phyloP scores from a whole-genome alignment of 1,140 invertebrate species.

The Drepana arcuata region DNA sequence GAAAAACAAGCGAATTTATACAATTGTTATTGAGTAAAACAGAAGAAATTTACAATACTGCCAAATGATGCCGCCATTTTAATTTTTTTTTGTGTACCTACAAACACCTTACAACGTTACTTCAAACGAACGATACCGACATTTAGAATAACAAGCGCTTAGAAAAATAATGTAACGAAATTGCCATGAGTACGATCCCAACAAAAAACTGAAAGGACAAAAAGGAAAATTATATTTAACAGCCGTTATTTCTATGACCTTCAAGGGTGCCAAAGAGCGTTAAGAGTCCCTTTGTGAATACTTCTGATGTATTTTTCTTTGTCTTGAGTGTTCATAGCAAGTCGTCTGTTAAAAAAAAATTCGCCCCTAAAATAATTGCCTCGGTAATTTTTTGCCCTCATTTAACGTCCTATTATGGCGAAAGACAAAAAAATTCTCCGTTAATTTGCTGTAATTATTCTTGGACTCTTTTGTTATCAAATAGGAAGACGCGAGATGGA shows the following conservation, averaged over 20 bases:
- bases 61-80: too few species aligned
- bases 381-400: slow-evolving; percentile 47
- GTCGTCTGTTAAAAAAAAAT: slow-evolving; percentile 46
- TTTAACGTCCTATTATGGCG: slow-evolving; percentile 34
- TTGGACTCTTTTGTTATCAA: slow-evolving; percentile 18
- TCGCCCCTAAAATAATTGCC: slow-evolving; percentile 50
- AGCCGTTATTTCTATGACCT: slow-evolving; percentile 26
- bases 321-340: slow-evolving; percentile 27
- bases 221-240: slow-evolving; percentile 48
- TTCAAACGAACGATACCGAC: too few species aligned
- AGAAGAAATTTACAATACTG: too few species aligned
- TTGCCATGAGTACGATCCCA: too few species aligned
- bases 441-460: slow-evolving; percentile 34
- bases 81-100: too few species aligned
- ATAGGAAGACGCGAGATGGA: too few species aligned
- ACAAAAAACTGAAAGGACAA: too few species aligned
- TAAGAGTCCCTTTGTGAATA: slow-evolving; percentile 42
- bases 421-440: slow-evolving; percentile 24
- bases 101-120: too few species aligned
- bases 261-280: slow-evolving; percentile 37
- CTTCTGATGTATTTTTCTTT: slow-evolving; percentile 38
- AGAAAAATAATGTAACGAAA: too few species aligned
- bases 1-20: too few species aligned
- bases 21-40: too few species aligned
- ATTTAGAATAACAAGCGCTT: too few species aligned